phyloP scores from a whole-genome alignment of 2,113 vertebrate genomes.

The Prunella fulvescens region DNA sequence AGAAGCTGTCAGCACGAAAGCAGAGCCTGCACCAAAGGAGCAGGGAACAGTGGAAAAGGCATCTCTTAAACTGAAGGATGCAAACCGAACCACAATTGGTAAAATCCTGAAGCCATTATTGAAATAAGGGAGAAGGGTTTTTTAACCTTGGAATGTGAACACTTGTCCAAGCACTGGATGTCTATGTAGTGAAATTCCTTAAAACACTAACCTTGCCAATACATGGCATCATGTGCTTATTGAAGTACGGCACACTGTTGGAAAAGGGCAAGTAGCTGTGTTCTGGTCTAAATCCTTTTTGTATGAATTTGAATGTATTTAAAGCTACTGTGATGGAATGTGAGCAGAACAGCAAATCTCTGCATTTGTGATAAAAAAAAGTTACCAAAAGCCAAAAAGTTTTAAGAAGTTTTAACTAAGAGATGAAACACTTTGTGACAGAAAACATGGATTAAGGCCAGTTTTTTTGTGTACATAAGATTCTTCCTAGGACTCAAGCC shows the following conservation, averaged over 20 bases:
- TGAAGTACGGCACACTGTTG: background rate
- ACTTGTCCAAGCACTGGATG: background rate
- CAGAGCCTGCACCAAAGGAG: constrained; percentile 64
- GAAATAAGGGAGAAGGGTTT: constrained; percentile 69
- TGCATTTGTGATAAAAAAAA: background rate
- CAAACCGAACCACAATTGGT: constrained; percentile 55
- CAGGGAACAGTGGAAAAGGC: constrained; percentile 76
- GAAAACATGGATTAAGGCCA: constrained; percentile 61
- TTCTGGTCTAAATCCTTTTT: constrained; percentile 9
- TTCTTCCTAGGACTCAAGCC: constrained; percentile 43
- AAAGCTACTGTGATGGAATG: constrained; percentile 18
- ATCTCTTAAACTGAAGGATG: constrained; percentile 72
- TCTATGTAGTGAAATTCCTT: background rate
- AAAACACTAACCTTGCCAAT: background rate
- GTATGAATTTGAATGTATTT: constrained; percentile 6
- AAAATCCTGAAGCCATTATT: constrained; percentile 78
- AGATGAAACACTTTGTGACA: background rate
- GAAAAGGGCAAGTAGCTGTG: background rate
- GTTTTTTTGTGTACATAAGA: constrained; percentile 60
- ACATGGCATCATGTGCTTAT: background rate
- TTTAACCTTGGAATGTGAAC: constrained; percentile 3
- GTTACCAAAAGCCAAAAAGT: background rate
- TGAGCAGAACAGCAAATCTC: background rate
- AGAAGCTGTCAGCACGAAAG: constrained; percentile 47
- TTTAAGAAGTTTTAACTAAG: background rate